These are phyloP conservation scores for Rhodinocichla rosea DNA, from an alignment of 2,113 vertebrate genomes.

Conservation along the genomic window DNA sequence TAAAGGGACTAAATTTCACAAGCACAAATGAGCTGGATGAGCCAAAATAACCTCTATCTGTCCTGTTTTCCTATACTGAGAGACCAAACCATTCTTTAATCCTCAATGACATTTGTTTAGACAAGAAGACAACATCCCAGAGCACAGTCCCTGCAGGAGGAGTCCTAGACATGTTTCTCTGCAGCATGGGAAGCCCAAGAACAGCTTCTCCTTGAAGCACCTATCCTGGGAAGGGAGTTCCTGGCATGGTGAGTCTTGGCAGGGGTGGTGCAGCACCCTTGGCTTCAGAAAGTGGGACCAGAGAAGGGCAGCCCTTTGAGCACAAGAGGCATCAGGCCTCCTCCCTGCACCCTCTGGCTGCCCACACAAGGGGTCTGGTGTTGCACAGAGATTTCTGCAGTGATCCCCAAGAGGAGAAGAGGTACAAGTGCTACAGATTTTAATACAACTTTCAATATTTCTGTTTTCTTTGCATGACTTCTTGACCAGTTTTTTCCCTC, in stretches of 20 bases:
- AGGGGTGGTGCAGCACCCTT: not conserved
- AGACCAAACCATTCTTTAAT: not conserved
- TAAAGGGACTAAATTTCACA: constrained; percentile 18
- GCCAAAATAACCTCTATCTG: not conserved
- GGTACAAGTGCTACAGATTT: rapidly evolving
- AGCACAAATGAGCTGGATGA: not conserved
- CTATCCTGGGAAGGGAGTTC: not conserved
- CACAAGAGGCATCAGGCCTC: rapidly evolving
- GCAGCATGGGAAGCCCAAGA: rapidly evolving
- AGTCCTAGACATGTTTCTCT: rapidly evolving
- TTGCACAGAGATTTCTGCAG: not conserved
- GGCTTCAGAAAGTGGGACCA: rapidly evolving
- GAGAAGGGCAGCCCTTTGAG: not conserved
- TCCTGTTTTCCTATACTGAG: not conserved
- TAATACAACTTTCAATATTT: not conserved
- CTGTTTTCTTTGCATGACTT: not conserved
- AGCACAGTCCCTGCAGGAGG: not conserved
- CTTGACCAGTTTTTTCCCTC: not conserved
- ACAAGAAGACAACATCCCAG: not conserved
- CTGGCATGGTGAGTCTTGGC: rapidly evolving
- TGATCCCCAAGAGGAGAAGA: not conserved
- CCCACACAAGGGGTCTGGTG: not conserved
- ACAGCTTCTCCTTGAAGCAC: not conserved
- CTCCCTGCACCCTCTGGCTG: not conserved
- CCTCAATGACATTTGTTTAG: not conserved